Percentiles rank a stretch among this genome's conserved stretches.
Evolutionary conservation across 2,113 vertebrate genomes (phyloP).

Genomic region (Entomyzon cyanotis): DNA sequence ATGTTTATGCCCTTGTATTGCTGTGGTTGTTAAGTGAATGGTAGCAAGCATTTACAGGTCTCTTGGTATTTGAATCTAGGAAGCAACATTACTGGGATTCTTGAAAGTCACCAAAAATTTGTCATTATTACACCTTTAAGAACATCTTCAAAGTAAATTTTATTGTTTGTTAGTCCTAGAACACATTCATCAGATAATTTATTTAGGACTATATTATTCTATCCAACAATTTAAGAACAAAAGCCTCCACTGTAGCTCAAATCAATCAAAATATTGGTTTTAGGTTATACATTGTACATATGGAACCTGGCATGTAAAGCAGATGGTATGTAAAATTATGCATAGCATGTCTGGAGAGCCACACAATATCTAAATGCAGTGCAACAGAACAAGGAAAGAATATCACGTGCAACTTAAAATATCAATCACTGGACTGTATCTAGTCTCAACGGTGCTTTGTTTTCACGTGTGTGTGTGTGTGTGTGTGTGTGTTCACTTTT

Average conservation of each 20-base stretch:
- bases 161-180: background rate
- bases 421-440: slow-evolving; percentile 5
- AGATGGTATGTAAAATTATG: slow-evolving; percentile 68
- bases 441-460: background rate
- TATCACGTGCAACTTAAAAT: slow-evolving; percentile 26
- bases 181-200: background rate
- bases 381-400: slow-evolving; percentile 7
- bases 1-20: background rate
- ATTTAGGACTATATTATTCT: slow-evolving; percentile 12
- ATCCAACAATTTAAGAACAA: slow-evolving; percentile 49
- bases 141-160: background rate
- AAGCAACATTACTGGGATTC: background rate
- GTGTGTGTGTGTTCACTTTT: background rate
- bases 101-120: background rate
- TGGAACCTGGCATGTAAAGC: slow-evolving; percentile 63
- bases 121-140: background rate
- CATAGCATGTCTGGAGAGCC: slow-evolving; percentile 58
- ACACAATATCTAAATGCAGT: slow-evolving; percentile 48
- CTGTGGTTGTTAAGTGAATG: background rate
- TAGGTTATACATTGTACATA: slow-evolving; percentile 56
- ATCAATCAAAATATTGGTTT: slow-evolving; percentile 59
- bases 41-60: background rate
- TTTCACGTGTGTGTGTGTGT: background rate
- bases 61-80: background rate
- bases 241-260: slow-evolving; percentile 44